A percentile compares a stretch with the other conserved stretches of the same genome.
Evolutionary conservation across 2,113 vertebrate species (phyloP).

Genomic region (Ammodytes dubius): DNA sequence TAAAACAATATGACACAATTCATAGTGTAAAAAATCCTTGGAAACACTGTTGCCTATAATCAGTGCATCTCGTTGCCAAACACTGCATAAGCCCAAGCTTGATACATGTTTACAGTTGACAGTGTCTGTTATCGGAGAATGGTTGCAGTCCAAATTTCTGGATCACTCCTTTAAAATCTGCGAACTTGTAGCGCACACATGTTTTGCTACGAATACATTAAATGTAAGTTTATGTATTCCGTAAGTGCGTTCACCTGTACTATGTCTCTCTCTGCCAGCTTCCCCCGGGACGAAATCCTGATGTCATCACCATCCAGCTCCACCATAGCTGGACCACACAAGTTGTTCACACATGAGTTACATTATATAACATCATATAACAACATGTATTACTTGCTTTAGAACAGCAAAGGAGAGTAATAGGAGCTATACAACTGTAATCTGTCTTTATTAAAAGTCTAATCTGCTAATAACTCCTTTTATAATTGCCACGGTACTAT

Average conservation of each 20-base stretch:
- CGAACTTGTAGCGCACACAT: not conserved
- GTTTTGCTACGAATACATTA: not conserved
- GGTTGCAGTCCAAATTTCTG: not conserved
- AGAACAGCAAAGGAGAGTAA: not conserved
- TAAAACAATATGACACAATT: not conserved
- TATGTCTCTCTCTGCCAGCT: slow-evolving; percentile 93
- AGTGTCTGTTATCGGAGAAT: not conserved
- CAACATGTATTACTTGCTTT: not conserved
- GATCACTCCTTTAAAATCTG: not conserved
- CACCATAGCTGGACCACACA: slow-evolving; percentile 90
- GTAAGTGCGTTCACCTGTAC: slow-evolving; percentile 89
- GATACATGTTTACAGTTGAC: not conserved
- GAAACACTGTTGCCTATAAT: not conserved
- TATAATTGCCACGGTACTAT: slow-evolving; percentile 57
- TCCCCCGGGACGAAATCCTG: slow-evolving; percentile 93
- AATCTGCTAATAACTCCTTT: slow-evolving; percentile 61
- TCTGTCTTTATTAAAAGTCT: slow-evolving; percentile 38
- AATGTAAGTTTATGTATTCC: not conserved
- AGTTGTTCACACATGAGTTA: slow-evolving; percentile 6
- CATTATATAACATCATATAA: not conserved
- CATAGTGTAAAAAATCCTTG: not conserved
- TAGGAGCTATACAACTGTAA: slow-evolving; percentile 11
- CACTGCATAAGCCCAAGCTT: not conserved
- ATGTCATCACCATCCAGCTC: slow-evolving; percentile 95
- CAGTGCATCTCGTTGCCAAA: not conserved